Evolutionary conservation across 2,888 invertebrate genomes (phyloP).

Genomic region (Plebejus anna): DNA sequence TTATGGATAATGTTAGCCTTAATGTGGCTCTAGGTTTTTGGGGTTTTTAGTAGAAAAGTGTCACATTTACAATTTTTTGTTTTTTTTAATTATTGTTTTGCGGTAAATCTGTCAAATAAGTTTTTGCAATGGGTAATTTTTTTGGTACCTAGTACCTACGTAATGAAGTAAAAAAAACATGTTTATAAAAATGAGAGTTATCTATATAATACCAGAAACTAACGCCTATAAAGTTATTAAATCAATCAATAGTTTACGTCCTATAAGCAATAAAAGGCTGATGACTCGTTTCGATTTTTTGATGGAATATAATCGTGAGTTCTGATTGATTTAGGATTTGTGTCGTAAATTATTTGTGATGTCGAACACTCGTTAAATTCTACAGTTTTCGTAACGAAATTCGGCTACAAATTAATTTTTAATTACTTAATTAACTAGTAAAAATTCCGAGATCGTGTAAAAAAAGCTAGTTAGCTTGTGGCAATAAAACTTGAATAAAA

Average conservation of each 20-base stretch:
- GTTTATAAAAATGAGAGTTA: not conserved
- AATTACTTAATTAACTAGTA: conserved; percentile 16
- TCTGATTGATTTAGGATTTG: conserved; percentile 27
- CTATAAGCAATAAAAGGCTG: conserved; percentile 21
- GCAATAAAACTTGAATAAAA: conserved; percentile 3
- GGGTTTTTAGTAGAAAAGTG: not conserved
- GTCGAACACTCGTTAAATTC: conserved; percentile 1
- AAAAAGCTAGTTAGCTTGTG: not conserved
- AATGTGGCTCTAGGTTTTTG: not conserved
- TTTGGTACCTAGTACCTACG: not conserved
- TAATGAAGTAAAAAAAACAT: not conserved
- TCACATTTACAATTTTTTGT: not conserved
- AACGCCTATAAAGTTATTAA: conserved; percentile 15
- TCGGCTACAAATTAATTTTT: conserved; percentile 15
- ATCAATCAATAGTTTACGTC: conserved; percentile 29
- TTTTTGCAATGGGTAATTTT: too few relatives aligned
- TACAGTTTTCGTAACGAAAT: not conserved
- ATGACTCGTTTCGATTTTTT: conserved; percentile 15
- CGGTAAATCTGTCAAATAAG: not conserved
- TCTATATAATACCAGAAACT: not conserved
- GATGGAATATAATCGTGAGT: conserved; percentile 13
- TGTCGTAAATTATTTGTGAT: conserved; percentile 15
- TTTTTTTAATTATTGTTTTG: not conserved
- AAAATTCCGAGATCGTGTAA: conserved; percentile 14
- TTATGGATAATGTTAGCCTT: not conserved